phyloP scores from a whole-genome alignment of 2,888 invertebrate genomes.

The Pyrrhosoma nymphula region DNA sequence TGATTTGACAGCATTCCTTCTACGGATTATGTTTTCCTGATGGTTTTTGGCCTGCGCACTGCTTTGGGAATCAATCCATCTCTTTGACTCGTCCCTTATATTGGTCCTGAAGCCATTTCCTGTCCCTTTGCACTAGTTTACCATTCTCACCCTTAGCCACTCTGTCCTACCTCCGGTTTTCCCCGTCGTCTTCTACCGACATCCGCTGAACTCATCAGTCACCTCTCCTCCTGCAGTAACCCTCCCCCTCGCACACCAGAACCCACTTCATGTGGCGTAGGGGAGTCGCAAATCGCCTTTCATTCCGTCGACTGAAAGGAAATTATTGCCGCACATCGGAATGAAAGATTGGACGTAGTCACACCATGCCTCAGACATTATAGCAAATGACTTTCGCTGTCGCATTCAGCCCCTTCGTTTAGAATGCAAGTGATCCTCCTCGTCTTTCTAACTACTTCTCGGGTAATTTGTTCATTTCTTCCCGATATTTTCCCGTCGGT shows the following conservation, averaged over 20 bases:
- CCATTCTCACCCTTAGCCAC: neutral
- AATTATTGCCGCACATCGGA: conserved; percentile 11
- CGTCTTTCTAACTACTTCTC: neutral
- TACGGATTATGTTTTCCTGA: no score
- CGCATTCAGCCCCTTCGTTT: neutral
- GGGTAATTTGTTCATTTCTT: neutral
- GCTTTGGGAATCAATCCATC: no score
- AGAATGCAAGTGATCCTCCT: neutral
- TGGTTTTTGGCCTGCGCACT: no score
- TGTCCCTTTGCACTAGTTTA: no score
- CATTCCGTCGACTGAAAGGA: conserved; percentile 14
- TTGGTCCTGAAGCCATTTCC: no score
- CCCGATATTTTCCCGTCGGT: neutral
- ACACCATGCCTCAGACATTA: conserved; percentile 1
- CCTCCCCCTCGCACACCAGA: neutral
- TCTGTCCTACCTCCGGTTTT: neutral
- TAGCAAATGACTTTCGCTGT: neutral
- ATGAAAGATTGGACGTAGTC: conserved; percentile 11
- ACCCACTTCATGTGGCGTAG: neutral
- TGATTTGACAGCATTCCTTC: no score
- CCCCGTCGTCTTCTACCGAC: neutral
- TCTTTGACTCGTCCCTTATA: no score
- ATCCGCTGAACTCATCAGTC: neutral
- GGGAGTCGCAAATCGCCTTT: conserved; percentile 8
- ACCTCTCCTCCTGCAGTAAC: neutral